A percentile compares a stretch with the other conserved stretches of the same genome.
Evolutionary conservation across 2,888 invertebrate species (phyloP).

Genomic region (Conomelus anceps): DNA sequence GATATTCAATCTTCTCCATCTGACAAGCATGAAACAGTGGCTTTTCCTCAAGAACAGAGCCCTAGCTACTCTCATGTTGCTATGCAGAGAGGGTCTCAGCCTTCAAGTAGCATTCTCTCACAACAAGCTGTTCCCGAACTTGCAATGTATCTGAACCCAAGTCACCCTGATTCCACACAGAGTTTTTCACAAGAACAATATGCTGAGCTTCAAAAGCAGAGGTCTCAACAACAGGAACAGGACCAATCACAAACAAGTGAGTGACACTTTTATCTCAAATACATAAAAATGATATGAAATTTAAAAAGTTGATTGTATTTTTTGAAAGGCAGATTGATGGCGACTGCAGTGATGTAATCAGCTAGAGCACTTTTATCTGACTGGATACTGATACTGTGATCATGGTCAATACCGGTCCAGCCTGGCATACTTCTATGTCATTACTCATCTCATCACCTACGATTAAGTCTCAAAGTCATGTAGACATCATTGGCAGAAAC

Average conservation of each 20-base stretch:
- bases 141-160: conserved; percentile 11
- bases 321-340: no score
- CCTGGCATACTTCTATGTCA: no score
- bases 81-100: neutral
- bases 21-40: neutral
- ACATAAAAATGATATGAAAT: no score
- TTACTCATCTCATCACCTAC: no score
- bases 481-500: no score
- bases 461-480: no score
- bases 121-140: neutral
- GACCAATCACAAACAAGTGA: neutral
- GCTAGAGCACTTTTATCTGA: no score
- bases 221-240: neutral
- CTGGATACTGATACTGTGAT: no score
- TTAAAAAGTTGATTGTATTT: no score
- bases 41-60: neutral
- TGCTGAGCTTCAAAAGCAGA: neutral
- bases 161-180: conserved; percentile 11
- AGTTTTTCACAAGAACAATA: neutral
- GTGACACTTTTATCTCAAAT: neutral
- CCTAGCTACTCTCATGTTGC: conserved; percentile 2
- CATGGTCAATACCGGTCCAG: no score
- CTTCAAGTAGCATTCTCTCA: neutral
- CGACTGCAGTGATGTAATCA: no score
- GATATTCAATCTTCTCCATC: neutral